Conservation (phyloP, 2,888 invertebrate species). For the Ganaspis brasiliensis region DNA sequence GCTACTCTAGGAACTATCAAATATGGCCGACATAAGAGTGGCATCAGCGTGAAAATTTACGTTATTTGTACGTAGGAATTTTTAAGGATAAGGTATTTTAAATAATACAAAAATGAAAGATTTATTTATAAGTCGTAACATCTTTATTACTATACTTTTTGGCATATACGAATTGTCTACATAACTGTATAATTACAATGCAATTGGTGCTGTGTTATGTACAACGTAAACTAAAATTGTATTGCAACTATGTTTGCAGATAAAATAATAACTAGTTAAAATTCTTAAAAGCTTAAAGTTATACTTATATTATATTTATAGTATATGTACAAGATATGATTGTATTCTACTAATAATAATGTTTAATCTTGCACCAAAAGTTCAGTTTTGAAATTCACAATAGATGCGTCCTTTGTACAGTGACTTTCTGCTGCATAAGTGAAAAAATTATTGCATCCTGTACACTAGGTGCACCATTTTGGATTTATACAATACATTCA, state of each 20-base stretch:
- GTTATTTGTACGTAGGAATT: no score
- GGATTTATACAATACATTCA: background rate
- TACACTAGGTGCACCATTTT: slow-evolving; percentile 8
- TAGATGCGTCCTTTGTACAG: background rate
- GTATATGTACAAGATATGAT: background rate
- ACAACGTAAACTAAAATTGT: slow-evolving; percentile 23
- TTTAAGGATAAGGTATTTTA: no score
- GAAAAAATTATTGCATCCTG: slow-evolving; percentile 12
- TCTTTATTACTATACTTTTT: slow-evolving; percentile 19
- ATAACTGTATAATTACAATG: slow-evolving; percentile 14
- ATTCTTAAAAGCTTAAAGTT: background rate
- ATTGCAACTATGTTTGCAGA: slow-evolving; percentile 24
- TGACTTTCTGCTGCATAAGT: no score
- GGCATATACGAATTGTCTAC: slow-evolving; percentile 15
- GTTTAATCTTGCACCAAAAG: slow-evolving; percentile 4
- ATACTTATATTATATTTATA: background rate
- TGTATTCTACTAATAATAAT: background rate
- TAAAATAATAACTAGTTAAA: background rate
- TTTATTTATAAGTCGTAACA: slow-evolving; percentile 27
- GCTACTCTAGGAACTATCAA: no score
- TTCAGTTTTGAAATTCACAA: background rate
- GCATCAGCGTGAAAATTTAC: no score
- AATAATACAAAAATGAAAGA: no score
- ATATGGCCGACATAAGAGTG: no score
- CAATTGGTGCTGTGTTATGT: background rate